Percentiles rank a stretch among this genome's conserved stretches.
Evolutionary conservation across 2,797 vertebrate species (phyloP).

Genomic region (Liasis olivaceus): DNA sequence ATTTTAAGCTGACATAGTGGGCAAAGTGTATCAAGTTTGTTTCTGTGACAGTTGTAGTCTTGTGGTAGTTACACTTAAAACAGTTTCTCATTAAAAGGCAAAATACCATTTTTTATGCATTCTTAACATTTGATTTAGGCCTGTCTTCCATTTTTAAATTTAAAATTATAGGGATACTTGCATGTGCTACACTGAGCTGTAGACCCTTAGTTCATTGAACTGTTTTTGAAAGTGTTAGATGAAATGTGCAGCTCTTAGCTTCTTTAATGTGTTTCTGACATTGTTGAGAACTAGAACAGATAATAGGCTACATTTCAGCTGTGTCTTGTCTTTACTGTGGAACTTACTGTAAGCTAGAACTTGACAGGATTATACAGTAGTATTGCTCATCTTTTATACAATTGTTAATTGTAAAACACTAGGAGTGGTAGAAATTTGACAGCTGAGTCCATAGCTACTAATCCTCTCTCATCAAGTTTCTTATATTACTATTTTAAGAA

Average conservation of each 20-base stretch:
- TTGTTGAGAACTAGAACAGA: not conserved
- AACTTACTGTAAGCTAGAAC: not conserved
- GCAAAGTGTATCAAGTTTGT: not conserved
- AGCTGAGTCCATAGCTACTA: not conserved
- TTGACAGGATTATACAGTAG: not conserved
- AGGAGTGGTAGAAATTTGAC: not conserved
- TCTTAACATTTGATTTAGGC: not conserved
- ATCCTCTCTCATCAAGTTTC: not conserved
- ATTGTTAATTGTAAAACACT: no score
- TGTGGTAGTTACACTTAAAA: not conserved
- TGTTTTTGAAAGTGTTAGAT: not conserved
- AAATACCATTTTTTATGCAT: not conserved
- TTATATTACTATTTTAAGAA: not conserved
- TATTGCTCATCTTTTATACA: not conserved
- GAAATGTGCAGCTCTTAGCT: not conserved
- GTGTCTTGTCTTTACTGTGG: not conserved
- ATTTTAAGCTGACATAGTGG: not conserved
- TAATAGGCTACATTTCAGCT: not conserved
- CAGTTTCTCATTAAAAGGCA: not conserved
- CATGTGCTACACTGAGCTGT: not conserved
- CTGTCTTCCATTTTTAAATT: not conserved
- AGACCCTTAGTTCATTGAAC: not conserved
- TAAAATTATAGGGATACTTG: not conserved
- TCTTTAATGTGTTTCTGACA: not conserved
- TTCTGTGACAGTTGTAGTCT: not conserved